Conservation (phyloP, 2,113 vertebrate species). For the Poicephalus meyeri region DNA sequence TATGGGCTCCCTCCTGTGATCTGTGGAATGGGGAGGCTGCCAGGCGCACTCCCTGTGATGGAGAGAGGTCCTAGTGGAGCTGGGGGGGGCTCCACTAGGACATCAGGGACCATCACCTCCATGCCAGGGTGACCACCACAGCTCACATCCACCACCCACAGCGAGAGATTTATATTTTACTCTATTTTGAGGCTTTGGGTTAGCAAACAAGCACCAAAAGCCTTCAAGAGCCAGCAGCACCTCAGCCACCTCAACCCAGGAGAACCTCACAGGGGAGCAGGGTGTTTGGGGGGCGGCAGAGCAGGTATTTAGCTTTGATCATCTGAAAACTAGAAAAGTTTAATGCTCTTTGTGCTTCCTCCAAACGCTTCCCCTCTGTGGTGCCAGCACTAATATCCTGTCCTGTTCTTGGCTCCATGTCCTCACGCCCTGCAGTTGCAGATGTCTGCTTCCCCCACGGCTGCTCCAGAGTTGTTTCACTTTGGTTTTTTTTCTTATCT, state of each 20-base stretch:
- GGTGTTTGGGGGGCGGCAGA: not conserved
- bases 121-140: accelerated
- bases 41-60: accelerated
- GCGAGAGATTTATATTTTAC: not conserved
- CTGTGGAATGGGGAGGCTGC: accelerated
- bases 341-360: not conserved
- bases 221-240: not conserved
- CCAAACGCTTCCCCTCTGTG: not conserved
- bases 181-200: not conserved
- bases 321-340: not conserved
- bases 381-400: not conserved
- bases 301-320: not conserved
- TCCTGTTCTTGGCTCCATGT: not conserved
- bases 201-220: not conserved
- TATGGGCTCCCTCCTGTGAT: not conserved
- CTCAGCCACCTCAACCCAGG: accelerated
- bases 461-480: accelerated
- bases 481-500: not conserved
- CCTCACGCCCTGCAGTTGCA: accelerated
- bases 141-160: not conserved
- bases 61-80: not conserved
- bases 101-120: not conserved
- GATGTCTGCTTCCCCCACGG: accelerated
- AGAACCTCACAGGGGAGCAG: accelerated
- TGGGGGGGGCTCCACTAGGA: no score